A percentile compares a stretch with the other conserved stretches of the same genome.
phyloP scores from a whole-genome alignment of 2,113 vertebrate genomes.

The Emydocephalus ijimae region DNA sequence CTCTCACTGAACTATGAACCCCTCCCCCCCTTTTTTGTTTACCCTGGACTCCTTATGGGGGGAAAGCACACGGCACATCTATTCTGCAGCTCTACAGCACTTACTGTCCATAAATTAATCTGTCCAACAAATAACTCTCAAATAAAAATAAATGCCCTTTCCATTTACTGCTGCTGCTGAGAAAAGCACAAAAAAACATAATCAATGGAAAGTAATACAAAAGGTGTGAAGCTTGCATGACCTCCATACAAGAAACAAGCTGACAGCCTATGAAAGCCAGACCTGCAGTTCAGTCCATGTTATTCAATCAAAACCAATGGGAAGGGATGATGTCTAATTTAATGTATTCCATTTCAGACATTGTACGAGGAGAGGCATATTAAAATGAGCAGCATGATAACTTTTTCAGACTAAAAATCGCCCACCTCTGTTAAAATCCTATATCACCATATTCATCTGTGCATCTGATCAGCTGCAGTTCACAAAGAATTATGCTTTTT shows the following conservation, averaged over 20 bases:
- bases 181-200: constrained; percentile 14
- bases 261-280: neutral
- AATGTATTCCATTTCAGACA: neutral
- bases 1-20: neutral
- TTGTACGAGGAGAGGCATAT: neutral
- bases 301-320: neutral
- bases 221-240: neutral
- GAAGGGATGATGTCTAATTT: neutral
- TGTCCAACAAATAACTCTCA: neutral
- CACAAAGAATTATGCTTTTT: neutral
- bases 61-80: neutral
- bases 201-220: neutral
- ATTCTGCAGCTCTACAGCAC: neutral
- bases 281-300: rapidly evolving
- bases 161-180: constrained; percentile 6
- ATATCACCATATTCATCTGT: neutral
- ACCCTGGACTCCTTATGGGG: neutral
- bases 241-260: neutral
- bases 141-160: neutral
- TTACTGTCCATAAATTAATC: constrained; percentile 18
- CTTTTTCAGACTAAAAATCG: neutral
- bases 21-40: neutral
- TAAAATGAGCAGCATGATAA: neutral
- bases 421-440: neutral
- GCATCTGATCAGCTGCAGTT: neutral